Conservation (phyloP, 2,113 vertebrate genomes). For the Cygnus buccinator region DNA sequence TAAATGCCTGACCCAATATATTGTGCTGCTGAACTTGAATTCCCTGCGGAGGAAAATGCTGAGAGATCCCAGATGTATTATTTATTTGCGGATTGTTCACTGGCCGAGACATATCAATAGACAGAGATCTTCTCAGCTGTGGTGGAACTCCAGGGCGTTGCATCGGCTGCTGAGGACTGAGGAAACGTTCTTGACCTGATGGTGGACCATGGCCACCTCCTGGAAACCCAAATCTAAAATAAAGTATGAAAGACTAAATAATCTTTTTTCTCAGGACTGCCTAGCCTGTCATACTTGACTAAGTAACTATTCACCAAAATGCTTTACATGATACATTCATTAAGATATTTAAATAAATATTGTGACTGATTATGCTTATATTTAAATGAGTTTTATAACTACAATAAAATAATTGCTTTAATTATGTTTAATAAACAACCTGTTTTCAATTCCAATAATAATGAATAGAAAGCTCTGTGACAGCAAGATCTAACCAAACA, state of each 20-base stretch:
- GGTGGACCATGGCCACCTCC: conserved; percentile 76
- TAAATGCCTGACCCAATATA: conserved; percentile 92
- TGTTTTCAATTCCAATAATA: conserved; percentile 11
- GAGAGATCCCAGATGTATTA: conserved; percentile 76
- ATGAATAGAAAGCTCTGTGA: background rate
- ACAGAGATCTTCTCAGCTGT: conserved; percentile 84
- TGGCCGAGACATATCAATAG: conserved; percentile 80
- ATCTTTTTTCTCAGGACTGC: background rate
- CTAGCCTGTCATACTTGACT: background rate
- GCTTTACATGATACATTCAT: background rate
- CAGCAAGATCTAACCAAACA: background rate
- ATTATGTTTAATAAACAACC: conserved; percentile 61
- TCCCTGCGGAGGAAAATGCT: conserved; percentile 84
- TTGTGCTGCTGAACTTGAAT: conserved; percentile 89
- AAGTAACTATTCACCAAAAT: background rate
- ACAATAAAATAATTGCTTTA: conserved; percentile 57
- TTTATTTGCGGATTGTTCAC: conserved; percentile 64
- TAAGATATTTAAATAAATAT: conserved; percentile 43
- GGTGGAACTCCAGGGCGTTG: conserved; percentile 78
- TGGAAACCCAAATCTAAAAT: conserved; percentile 84
- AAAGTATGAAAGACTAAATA: background rate
- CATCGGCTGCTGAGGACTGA: conserved; percentile 78
- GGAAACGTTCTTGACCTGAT: conserved; percentile 84
- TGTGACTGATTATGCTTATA: conserved; percentile 49
- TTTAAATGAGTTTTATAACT: conserved; percentile 48